Percentiles rank a stretch among this genome's conserved stretches.
phyloP scores from a whole-genome alignment of 2,888 invertebrate species.

The Apamea anceps region DNA sequence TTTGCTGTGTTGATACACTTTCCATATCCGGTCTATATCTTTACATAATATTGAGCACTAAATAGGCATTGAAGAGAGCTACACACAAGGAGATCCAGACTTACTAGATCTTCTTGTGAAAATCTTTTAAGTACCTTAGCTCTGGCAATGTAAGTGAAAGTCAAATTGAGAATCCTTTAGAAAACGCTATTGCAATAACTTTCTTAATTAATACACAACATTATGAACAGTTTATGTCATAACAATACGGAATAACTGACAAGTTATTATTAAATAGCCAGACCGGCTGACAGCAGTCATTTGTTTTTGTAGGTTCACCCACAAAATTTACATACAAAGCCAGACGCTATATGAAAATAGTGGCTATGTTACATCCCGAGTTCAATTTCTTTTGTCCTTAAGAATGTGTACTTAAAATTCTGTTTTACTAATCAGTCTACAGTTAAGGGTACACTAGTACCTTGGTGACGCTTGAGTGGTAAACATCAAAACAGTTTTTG shows the following conservation, averaged over 20 bases:
- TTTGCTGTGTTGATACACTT: background rate
- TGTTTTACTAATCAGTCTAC: conserved; percentile 27
- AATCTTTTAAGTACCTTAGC: background rate
- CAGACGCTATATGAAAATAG: conserved; percentile 24
- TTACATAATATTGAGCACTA: background rate
- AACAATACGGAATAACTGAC: conserved; percentile 19
- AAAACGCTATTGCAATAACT: background rate
- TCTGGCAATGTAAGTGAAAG: background rate
- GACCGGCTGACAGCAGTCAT: conserved; percentile 24
- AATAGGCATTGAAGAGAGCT: background rate
- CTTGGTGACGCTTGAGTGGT: conserved; percentile 7
- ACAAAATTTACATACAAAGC: conserved; percentile 58
- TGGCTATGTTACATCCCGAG: background rate
- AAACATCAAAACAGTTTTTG: conserved; percentile 21
- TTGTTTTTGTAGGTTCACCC: conserved; percentile 47
- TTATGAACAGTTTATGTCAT: background rate
- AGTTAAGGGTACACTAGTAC: conserved; percentile 5
- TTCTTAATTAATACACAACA: background rate
- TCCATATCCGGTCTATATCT: background rate
- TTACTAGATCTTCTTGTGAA: background rate
- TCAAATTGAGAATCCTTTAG: background rate
- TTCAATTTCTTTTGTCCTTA: conserved; percentile 38
- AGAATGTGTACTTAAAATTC: conserved; percentile 42
- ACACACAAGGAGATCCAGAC: background rate
- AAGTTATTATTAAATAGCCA: conserved; percentile 15